These are phyloP conservation scores for Emydocephalus ijimae DNA, from an alignment of 2,113 vertebrate genomes.

Conservation along the genomic window DNA sequence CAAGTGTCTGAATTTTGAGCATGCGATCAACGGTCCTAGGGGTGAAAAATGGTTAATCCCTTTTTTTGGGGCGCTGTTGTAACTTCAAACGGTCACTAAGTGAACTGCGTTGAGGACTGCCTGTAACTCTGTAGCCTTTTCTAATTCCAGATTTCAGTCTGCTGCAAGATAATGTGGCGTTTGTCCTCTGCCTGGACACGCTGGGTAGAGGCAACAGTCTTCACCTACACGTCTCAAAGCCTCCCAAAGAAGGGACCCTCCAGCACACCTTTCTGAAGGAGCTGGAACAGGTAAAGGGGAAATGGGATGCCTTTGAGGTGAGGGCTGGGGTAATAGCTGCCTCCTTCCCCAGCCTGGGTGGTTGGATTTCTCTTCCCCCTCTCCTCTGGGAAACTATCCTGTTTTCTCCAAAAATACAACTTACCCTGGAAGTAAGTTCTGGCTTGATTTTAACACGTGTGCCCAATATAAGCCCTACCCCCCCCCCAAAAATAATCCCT, in stretches of 20 bases:
- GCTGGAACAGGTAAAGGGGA: slow-evolving; percentile 79
- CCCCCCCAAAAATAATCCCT: too few relatives aligned
- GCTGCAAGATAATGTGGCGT: slow-evolving; percentile 97
- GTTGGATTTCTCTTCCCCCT: background rate
- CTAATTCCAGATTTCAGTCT: slow-evolving; percentile 86
- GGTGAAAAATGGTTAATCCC: background rate
- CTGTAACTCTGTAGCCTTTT: background rate
- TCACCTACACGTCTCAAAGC: slow-evolving; percentile 94
- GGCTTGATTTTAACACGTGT: too few relatives aligned
- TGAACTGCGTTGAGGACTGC: background rate
- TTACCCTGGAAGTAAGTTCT: too few relatives aligned
- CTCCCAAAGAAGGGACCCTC: slow-evolving; percentile 90
- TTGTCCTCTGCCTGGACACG: slow-evolving; percentile 94
- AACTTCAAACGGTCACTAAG: background rate
- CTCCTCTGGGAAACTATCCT: too few relatives aligned
- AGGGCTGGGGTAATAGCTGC: background rate
- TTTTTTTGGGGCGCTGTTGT: background rate
- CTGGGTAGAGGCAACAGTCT: slow-evolving; percentile 83
- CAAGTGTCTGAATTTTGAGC: background rate
- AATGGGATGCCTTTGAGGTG: too few relatives aligned
- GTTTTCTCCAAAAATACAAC: too few relatives aligned
- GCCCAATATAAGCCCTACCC: too few relatives aligned
- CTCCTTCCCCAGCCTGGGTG: background rate
- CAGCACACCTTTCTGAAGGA: slow-evolving; percentile 87
- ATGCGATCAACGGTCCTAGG: rapidly evolving